Conservation (phyloP, 2,888 invertebrate species). For the Oxycera nigricornis region DNA sequence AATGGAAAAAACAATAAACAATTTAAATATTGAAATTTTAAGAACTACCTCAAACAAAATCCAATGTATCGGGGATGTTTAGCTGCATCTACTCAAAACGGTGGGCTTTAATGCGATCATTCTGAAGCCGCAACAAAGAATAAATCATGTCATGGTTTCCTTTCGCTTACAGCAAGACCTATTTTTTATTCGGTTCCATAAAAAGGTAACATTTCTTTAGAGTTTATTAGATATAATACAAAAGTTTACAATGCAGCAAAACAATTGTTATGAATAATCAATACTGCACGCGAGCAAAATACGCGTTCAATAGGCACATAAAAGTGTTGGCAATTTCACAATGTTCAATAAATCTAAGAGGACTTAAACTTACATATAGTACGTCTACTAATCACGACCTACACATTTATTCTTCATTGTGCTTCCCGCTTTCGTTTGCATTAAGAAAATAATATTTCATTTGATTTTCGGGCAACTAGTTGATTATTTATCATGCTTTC, state of each 20-base stretch:
- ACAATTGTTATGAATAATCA: neutral
- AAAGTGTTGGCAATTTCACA: conserved; percentile 10
- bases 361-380: neutral
- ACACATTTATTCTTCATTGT: conserved; percentile 22
- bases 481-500: conserved; percentile 1
- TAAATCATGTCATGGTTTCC: conserved; percentile 10
- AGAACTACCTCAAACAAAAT: no score
- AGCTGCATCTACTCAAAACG: no score
- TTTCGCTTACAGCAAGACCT: neutral
- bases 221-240: neutral
- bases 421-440: neutral
- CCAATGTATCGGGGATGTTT: no score
- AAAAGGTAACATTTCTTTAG: conserved; percentile 2
- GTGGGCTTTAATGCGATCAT: no score
- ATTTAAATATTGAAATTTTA: no score
- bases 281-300: neutral
- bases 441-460: conserved; percentile 36
- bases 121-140: conserved; percentile 9
- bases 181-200: neutral
- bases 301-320: neutral
- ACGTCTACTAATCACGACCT: neutral
- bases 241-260: neutral
- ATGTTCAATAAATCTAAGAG: neutral
- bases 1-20: no score
- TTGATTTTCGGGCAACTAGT: conserved; percentile 27